phyloP scores from a whole-genome alignment of 2,797 vertebrate species.

The Dallia pectoralis region DNA sequence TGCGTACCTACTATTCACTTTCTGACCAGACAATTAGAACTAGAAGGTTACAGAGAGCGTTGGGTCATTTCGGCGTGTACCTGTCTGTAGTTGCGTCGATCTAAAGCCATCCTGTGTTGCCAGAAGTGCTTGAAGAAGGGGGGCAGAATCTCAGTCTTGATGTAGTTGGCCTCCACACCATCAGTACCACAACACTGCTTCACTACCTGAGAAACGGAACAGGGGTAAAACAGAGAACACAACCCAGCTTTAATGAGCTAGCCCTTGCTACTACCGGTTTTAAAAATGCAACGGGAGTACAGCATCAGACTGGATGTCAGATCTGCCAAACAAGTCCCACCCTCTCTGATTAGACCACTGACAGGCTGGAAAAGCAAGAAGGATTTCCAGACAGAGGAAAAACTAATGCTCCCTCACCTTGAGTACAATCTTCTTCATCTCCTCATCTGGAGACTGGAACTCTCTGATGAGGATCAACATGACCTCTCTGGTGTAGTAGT shows the following conservation, averaged over 20 bases:
- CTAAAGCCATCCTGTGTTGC: constrained; percentile 98
- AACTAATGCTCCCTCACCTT: constrained; percentile 75
- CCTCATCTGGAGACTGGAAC: constrained; percentile 98
- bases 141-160: constrained; percentile 98
- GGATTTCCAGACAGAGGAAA: constrained; percentile 37
- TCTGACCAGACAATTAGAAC: too few relatives aligned
- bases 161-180: constrained; percentile 99
- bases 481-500: constrained; percentile 99
- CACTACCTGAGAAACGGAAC: constrained; percentile 80
- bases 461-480: constrained; percentile 99
- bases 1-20: too few relatives aligned
- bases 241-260: neutral
- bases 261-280: neutral
- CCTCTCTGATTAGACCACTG: constrained; percentile 64
- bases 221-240: neutral
- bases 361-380: constrained; percentile 68
- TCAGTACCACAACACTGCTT: constrained; percentile 99
- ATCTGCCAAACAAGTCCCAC: constrained; percentile 57
- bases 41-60: too few relatives aligned
- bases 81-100: constrained; percentile 99
- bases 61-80: constrained; percentile 56
- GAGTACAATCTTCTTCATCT: constrained; percentile 99
- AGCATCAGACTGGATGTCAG: constrained; percentile 35
- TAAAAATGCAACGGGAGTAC: constrained; percentile 64
- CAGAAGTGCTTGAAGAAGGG: constrained; percentile 99